Evolutionary conservation across 2,797 vertebrate species (phyloP).

Genomic region (Catamblyrhynchus diadema): DNA sequence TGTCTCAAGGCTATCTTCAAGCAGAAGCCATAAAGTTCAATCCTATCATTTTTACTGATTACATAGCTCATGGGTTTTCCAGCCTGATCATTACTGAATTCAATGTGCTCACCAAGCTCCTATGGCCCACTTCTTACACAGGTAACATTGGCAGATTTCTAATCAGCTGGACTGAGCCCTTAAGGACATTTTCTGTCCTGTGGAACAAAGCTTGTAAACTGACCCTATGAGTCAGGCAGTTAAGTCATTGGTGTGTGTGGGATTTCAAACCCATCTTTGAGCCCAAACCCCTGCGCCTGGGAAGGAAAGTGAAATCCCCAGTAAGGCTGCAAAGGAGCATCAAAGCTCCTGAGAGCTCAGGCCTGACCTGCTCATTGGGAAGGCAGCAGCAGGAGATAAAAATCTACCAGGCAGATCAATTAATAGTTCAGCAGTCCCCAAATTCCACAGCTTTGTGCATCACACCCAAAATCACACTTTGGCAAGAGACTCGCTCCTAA

Average conservation of each 20-base stretch:
- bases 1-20: background rate
- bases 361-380: background rate
- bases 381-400: background rate
- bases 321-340: background rate
- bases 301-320: background rate
- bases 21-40: background rate
- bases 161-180: background rate
- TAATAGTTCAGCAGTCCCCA: background rate
- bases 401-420: background rate
- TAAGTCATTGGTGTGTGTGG: background rate
- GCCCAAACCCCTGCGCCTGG: background rate
- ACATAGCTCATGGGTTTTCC: background rate
- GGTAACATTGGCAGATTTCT: background rate
- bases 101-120: background rate
- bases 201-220: background rate
- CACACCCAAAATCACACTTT: background rate
- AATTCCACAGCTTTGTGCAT: background rate
- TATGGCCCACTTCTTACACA: background rate
- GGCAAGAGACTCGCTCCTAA: rapidly evolving
- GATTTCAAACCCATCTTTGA: background rate
- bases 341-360: background rate
- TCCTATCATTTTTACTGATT: background rate
- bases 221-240: background rate
- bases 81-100: background rate
- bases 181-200: background rate